A percentile compares a stretch with the other conserved stretches of the same genome.
Evolutionary conservation across 2,113 vertebrate species (phyloP).

Genomic region (Zootoca vivipara): DNA sequence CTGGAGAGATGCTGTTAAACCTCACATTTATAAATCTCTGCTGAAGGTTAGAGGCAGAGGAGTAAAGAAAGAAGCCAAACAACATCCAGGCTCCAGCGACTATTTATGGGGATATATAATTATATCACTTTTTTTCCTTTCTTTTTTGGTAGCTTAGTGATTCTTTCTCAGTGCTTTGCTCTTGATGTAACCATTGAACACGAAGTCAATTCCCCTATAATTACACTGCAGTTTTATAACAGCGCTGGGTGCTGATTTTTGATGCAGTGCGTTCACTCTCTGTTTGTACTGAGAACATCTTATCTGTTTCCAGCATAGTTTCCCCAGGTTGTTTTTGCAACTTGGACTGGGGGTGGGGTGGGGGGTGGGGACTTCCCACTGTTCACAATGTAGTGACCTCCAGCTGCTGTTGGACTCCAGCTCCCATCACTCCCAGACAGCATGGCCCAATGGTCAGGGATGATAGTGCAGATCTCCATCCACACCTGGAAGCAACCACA

Average conservation of each 20-base stretch:
- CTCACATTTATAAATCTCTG: constrained; percentile 57
- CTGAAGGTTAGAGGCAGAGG: constrained; percentile 39
- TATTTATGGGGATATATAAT: constrained; percentile 32
- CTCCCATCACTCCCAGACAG: no score
- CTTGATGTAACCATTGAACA: constrained; percentile 23
- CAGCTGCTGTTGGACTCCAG: no score
- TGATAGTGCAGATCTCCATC: no score
- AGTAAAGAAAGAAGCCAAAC: constrained; percentile 36
- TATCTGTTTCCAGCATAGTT: constrained; percentile 1
- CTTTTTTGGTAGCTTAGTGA: not conserved
- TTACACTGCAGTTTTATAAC: constrained; percentile 23
- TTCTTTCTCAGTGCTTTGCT: constrained; percentile 21
- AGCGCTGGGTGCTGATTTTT: not conserved
- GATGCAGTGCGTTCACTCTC: not conserved
- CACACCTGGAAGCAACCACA: no score
- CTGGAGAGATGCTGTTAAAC: constrained; percentile 58
- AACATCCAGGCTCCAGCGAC: constrained; percentile 12
- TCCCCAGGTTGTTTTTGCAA: not conserved
- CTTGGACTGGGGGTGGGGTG: no score
- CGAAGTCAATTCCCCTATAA: constrained; percentile 14
- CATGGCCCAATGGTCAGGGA: no score
- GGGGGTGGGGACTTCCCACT: not conserved
- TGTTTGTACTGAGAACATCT: not conserved
- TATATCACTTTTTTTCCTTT: not conserved
- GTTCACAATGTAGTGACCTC: no score